Conservation (phyloP, 2,888 invertebrate species). For the Cosmia pyralina region DNA sequence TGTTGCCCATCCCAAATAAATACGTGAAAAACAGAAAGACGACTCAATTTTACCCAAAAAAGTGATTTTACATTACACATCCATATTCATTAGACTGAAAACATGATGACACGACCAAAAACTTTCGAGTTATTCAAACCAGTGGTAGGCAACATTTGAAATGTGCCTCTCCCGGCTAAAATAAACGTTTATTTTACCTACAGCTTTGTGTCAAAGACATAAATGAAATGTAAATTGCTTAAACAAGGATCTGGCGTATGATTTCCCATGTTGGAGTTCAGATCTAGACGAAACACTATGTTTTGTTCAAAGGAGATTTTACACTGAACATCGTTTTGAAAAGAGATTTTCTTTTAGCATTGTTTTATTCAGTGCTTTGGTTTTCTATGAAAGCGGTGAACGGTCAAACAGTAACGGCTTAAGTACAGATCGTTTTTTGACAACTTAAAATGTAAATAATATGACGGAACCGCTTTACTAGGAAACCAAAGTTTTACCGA, state of each 20-base stretch:
- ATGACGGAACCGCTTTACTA: background rate
- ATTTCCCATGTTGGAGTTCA: conserved; percentile 58
- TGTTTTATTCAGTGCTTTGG: background rate
- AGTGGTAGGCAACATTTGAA: conserved; percentile 48
- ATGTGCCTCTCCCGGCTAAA: conserved; percentile 37
- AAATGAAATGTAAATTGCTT: conserved; percentile 65
- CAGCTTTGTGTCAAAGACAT: conserved; percentile 61
- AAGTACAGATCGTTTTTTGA: background rate
- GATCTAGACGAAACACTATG: conserved; percentile 22
- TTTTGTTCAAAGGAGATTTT: conserved; percentile 28
- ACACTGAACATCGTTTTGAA: background rate
- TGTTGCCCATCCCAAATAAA: background rate
- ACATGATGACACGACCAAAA: conserved; percentile 10
- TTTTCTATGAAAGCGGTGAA: background rate
- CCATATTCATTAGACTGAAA: background rate
- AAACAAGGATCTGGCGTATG: conserved; percentile 52
- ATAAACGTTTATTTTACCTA: conserved; percentile 58
- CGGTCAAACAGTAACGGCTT: background rate
- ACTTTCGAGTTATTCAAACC: conserved; percentile 45
- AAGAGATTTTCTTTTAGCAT: background rate
- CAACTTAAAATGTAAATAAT: background rate
- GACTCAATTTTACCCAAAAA: background rate
- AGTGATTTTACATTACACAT: background rate
- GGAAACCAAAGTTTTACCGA: background rate
- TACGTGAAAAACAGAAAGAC: background rate